Evolutionary conservation across 2,113 vertebrate genomes (phyloP), one percentile per base, ranked within the genome.

Genomic region (Ictidomys tridecemlineatus): DNA sequence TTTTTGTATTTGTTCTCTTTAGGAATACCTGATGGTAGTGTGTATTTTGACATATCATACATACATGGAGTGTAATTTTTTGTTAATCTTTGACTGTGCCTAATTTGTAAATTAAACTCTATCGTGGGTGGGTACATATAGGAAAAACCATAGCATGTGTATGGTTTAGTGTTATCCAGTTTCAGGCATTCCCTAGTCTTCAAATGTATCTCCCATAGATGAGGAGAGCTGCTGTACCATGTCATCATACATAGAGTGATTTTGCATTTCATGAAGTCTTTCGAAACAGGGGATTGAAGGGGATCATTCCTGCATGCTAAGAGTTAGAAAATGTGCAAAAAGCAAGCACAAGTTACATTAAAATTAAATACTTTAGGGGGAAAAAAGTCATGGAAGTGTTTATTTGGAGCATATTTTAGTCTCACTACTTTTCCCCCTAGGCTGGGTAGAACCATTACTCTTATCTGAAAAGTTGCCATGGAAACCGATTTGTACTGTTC

Each of bases 381-480:
- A 94, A 94, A 67, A 78, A 96, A 95, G 58, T 91, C 95, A 96
- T 96, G 89, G 87, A 98, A 97, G 89, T 95, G 87, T 97, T 98
- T 98, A 97, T 98, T 96, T 97, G 95, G 83, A 90, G 85, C 93
- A 93, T 97, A 98, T 98, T 98, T 98, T 98, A 97, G 93, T 97
- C 92, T 98, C 95, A 90, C 89, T 97, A 98, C 97, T 96, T 98
- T 95, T 95, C 91, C 97, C 97, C 98, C 87, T 92, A 95, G 98
- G 97, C 98, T 98, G 96, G 96, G 91, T 97, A 98, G 95, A 94
- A 91, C 93, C 89, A 97, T 97, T 97, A 97, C 93, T 94, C 92
- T 98, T 98, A 98, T 93, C 97, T 94, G 92, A 91, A 91, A 95
- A 74, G 98, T 99, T 98, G 93, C 98, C 91, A 98, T 99, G 97